phyloP scores from a whole-genome alignment of 2,797 vertebrate species.

The Buphagus erythrorhynchus region DNA sequence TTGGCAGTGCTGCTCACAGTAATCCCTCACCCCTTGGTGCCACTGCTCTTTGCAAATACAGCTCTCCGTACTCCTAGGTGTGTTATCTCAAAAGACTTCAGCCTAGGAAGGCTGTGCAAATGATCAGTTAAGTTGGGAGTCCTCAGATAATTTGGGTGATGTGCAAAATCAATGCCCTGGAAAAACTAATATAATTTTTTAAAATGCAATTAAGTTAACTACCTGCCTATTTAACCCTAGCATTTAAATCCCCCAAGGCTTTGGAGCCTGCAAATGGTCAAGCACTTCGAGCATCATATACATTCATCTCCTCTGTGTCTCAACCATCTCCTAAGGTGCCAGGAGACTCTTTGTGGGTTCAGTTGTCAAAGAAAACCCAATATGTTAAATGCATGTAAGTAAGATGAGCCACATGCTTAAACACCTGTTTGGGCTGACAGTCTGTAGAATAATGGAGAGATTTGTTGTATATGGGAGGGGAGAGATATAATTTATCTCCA shows the following conservation, averaged over 20 bases:
- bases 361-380: background rate
- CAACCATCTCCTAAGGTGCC: background rate
- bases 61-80: background rate
- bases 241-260: background rate
- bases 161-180: conserved; percentile 27
- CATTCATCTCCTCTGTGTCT: background rate
- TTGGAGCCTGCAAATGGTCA: background rate
- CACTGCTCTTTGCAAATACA: background rate
- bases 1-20: conserved; percentile 36
- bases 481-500: background rate
- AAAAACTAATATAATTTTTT: conserved; percentile 21
- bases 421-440: background rate
- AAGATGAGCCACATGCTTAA: background rate
- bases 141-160: background rate
- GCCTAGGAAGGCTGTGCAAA: background rate
- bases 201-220: background rate
- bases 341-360: background rate
- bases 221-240: conserved; percentile 2
- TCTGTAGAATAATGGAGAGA: background rate
- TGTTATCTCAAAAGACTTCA: background rate
- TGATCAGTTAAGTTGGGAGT: background rate
- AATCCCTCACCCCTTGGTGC: conserved; percentile 23
- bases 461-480: background rate
- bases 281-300: background rate
- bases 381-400: background rate